Evolutionary conservation across 2,113 vertebrate species (phyloP), one percentile per base, ranked within the genome.

Genomic region (Pedetes capensis): DNA sequence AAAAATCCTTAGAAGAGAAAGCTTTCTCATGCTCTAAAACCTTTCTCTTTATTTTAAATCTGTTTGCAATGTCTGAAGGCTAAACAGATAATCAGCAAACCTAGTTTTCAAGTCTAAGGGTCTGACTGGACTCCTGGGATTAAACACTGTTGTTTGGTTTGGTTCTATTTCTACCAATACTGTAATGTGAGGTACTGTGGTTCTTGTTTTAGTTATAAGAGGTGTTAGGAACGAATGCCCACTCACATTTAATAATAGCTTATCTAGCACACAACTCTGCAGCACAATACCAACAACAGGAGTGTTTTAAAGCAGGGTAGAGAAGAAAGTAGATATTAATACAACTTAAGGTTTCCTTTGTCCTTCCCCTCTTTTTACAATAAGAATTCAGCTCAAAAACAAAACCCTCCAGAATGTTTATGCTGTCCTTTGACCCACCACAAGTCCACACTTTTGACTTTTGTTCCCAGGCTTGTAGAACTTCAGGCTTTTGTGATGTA

Each of bases 401-500:
- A 64, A 75, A 89, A 64, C 51, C 93, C 89, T 79, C 0, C 69
- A 96, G 96, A 93, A 96, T 87, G 95, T 11, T 39, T 12, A 83
- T 23, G 95, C 37, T 22, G 96, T 96, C 95, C 96, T 98, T 93
- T 95, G 93, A 93, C 94, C 93, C 74, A 53, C 78, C 64, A 93
- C 39, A 94, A n/a, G 71, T 97, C 57, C 97, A 93, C 92, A 81
- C 68, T 90, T 96, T 80, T 95, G 94, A 96, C 87, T 87, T 95
- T 68, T 82, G 75, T 69, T 87, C 63, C 53, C 61, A 34, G 66
- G 69, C 78, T 23, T 0, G 32, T 12, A 27, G 1, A 42, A 93
- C 63, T 95, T 98, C 98, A 99, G 69, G 99, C 99, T 97, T 99
- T 99, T 4, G 99, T 99, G 98, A 99, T 99, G 98, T 99, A 99